phyloP scores from a whole-genome alignment of 2,888 invertebrate genomes.

The Stegana nigrithorax region DNA sequence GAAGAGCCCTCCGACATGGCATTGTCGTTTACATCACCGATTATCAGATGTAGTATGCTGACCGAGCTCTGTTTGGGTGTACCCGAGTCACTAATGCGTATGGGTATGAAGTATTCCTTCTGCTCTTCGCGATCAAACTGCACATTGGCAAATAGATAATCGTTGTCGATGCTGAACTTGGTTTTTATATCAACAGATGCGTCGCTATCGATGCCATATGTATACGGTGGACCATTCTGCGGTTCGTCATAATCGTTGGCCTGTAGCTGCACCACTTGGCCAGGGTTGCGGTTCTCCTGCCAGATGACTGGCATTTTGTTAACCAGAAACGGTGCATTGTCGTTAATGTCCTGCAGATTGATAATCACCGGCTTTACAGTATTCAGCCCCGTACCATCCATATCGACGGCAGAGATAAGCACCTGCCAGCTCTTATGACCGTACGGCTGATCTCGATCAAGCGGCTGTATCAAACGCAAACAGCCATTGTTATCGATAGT shows the following conservation, averaged over 20 bases:
- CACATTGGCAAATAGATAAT: constrained; percentile 78
- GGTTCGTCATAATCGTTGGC: constrained; percentile 86
- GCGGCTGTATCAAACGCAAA: constrained; percentile 72
- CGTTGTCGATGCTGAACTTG: constrained; percentile 79
- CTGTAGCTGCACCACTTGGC: constrained; percentile 76
- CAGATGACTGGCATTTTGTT: constrained; percentile 85
- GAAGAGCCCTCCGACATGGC: constrained; percentile 88
- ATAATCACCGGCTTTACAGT: constrained; percentile 78
- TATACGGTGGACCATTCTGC: constrained; percentile 88
- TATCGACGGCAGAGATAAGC: constrained; percentile 80
- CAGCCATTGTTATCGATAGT: constrained; percentile 82
- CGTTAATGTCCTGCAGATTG: constrained; percentile 86
- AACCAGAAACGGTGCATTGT: constrained; percentile 90
- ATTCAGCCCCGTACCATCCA: constrained; percentile 76
- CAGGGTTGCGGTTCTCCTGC: constrained; percentile 82
- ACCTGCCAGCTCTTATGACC: constrained; percentile 86
- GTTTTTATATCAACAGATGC: constrained; percentile 77
- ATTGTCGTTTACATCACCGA: constrained; percentile 96
- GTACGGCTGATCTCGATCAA: constrained; percentile 90
- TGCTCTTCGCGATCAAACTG: constrained; percentile 88
- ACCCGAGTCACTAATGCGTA: constrained; percentile 90
- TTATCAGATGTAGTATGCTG: constrained; percentile 87
- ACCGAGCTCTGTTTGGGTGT: constrained; percentile 79
- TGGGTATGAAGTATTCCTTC: constrained; percentile 89
- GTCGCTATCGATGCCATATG: constrained; percentile 71